Conservation (phyloP, 1,140 invertebrate genomes). For the Bombyx mori region DNA sequence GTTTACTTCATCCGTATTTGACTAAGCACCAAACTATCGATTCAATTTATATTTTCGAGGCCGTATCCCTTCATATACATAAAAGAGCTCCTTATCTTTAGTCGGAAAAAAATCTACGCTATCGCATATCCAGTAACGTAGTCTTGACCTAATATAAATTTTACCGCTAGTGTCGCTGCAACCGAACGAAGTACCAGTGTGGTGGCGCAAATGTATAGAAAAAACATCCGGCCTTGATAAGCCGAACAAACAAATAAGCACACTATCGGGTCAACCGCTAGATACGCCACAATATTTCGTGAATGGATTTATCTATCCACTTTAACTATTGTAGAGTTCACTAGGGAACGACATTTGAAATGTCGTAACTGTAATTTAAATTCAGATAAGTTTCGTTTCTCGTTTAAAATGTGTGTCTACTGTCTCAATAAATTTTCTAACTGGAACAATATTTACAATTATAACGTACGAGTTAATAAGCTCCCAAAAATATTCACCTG, state of each 20-base stretch:
- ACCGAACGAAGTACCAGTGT: conserved; percentile 54
- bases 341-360: not conserved
- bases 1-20: too few species aligned
- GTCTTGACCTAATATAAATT: conserved; percentile 56
- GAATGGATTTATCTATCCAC: conserved; percentile 42
- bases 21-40: too few species aligned
- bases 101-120: conserved; percentile 36
- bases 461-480: not conserved
- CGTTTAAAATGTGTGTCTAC: too few species aligned
- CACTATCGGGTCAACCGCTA: conserved; percentile 62
- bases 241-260: conserved; percentile 66
- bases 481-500: conserved; percentile 74
- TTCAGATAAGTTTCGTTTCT: too few species aligned
- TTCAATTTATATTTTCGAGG: conserved; percentile 9
- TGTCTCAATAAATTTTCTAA: too few species aligned
- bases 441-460: not conserved
- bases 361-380: not conserved
- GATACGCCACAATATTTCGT: conserved; percentile 50
- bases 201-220: conserved; percentile 64
- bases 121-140: conserved; percentile 41
- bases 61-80: conserved; percentile 11
- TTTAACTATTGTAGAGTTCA: conserved; percentile 11
- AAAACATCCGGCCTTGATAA: conserved; percentile 70
- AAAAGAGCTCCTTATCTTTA: conserved; percentile 21
- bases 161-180: conserved; percentile 47